Base-by-base conservation (phyloP, 2,888 invertebrate species). In the Dryobota labecula region DNA sequence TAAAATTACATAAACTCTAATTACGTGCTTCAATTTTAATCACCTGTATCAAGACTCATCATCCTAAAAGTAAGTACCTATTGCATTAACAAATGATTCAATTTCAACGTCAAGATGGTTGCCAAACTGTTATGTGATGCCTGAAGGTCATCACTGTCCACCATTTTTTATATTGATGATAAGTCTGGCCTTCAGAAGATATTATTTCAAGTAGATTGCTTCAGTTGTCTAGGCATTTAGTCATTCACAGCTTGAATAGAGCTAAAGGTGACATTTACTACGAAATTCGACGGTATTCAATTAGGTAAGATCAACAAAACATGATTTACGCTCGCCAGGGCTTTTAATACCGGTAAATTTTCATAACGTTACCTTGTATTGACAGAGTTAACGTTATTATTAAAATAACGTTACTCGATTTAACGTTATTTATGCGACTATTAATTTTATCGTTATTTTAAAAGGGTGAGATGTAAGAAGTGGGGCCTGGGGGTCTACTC, bases 71-170 rank as follows among this genome's bases (percentile, higher is more conserved):
- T 47, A 58, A 24, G 24, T 38, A 43, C 27, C 8, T 20, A 45
- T 61, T 47, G 49, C 62, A 72, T 72, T 45, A 51, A 54, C 24
- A 63, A 65, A 69, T 53, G 18, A 62, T 49, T 67, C n/a, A 24
- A 54, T 65, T 67, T 43, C 7, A 64, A 56, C 58, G 36, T 74
- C 30, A 30, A 68, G 47, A 47, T 7, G 8, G 30, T 78, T 79
- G 30, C 65, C 11, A 61, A 79, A 69, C n/a, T 61, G 24, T 63
- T 49, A 72, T 58, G 53, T 73, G 54, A 53, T 43, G 9, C 36
- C 36, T n/a, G 54, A 74, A 79, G 74, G 74, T 53, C 36, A 18
- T 43, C 15, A 64, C 63, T 79, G 79, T 65, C 54, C 27, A 64
- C 11, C 30, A 58, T 61, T 77, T 64, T 45, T 38, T 56, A 13